A percentile compares a stretch with the other conserved stretches of the same genome.
Conservation (phyloP, 2,113 vertebrate species). For the Micromys minutus region DNA sequence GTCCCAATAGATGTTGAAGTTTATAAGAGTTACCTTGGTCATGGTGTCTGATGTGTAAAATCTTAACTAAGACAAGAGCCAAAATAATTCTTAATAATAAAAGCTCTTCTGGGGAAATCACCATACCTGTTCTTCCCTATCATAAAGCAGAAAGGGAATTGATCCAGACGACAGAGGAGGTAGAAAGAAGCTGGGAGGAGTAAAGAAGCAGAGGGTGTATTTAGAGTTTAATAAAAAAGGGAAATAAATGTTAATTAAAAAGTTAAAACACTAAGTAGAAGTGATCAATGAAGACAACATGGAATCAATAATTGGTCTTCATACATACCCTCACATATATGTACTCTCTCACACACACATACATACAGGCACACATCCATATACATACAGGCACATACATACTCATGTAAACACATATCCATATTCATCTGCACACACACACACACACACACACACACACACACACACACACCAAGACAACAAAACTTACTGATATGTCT, state of each 20-base stretch:
- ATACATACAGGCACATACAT: neutral
- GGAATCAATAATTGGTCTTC: too few species aligned
- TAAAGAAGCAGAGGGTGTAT: neutral
- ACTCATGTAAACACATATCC: neutral
- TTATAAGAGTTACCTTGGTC: too few species aligned
- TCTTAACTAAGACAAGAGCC: too few species aligned
- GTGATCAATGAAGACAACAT: neutral
- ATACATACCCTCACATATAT: neutral
- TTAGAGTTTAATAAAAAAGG: neutral
- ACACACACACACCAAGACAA: neutral
- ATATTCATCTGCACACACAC: neutral
- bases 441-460: neutral
- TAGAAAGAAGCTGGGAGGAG: too few species aligned
- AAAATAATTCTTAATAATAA: too few species aligned
- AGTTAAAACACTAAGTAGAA: neutral
- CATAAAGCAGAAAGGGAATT: too few species aligned
- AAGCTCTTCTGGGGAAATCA: too few species aligned
- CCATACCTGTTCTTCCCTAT: neutral
- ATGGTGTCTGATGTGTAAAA: too few species aligned
- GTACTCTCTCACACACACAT: neutral
- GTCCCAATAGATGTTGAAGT: too few species aligned
- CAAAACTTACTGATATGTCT: neutral
- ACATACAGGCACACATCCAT: neutral
- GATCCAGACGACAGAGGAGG: neutral
- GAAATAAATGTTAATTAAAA: neutral